Base-by-base conservation (phyloP, 2,797 vertebrate species). In the Uromys caudimaculatus region DNA sequence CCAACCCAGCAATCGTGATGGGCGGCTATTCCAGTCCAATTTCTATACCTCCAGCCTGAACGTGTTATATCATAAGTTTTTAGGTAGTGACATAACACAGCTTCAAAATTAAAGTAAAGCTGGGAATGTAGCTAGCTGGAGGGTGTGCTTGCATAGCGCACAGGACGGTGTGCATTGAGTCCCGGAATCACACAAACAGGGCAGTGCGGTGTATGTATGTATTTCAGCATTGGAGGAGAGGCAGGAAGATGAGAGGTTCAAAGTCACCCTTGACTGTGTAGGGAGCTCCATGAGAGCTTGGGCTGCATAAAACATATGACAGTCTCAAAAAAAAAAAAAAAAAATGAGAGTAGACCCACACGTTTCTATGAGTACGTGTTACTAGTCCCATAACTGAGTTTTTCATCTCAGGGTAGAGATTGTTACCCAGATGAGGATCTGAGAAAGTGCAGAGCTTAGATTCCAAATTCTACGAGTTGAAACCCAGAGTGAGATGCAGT, bases 1-100 rank as follows among this genome's bases (percentile, higher is more conserved):
- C 84, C 71, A 91, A 38, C 16, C 64, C 52, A 86, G 82, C 86
- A 41, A 29, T 75, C 62, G 24, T 19, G 62, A 2, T 2, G 14
- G 47, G 82, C 38, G 35, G 56, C 93, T 76, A 11, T 94, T 86
- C 92, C 64, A 81, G 17, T 29, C 89, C 58, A 44, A 24, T 89
- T 91, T 69, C 94, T 89, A 89, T n/a, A 41, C 89, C 84, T 79
- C 4, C 81, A 78, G 94, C 76, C 81, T 95, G 95, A 79, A 78
- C 93, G 44, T 7, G 0, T 89, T 94, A 10, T 5, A 4, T 93
- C 91, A 96, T 1, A 0, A 27, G 52, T 95, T 50, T 97, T 97
- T 91, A 90, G 56, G 93, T 84, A 93, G 47, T 60, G 93, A 91
- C 79, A 94, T 71, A 91, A 58, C 67, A 93, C 84, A 95, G 67